Base-by-base conservation (phyloP, 2,797 vertebrate genomes). In the Ambastaia sidthimunki region DNA sequence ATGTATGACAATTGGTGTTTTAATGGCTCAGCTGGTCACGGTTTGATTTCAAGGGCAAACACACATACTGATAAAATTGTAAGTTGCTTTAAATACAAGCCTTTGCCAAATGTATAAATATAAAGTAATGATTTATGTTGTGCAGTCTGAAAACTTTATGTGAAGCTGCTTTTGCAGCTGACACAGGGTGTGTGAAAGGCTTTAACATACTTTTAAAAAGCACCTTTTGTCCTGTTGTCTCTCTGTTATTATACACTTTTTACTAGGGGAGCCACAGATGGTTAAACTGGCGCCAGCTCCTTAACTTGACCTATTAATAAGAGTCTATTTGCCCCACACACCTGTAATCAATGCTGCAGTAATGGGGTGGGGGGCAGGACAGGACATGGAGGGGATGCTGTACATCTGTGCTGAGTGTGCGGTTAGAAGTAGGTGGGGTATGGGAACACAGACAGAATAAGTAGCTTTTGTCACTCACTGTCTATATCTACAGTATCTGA, bases 201-300 rank as follows among this genome's bases (percentile, higher is more conserved):
- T 4, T 9, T 28, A 23, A 47, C 19, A 10, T 50, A 6, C n/a
- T 66, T 69, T 19, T 63, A 74, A 48, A 31, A 41, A 55, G 0
- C 19, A 68, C 7, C 67, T 78, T 69, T 10, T 80, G 54, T 75
- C 28, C 62, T 83, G 2, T 80, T 18, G 19, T 62, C 63, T 11
- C 84, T 83, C 85, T 89, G 82, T 90, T 80, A 88, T 90, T 86
- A 87, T 73, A 34, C n/a, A 12, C 74, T 13, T 62, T 82, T 85
- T 67, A 79, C 65, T 65, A 68, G 41, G 37, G 71, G 57, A 71
- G 71, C 60, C 65, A 31, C 74, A 86, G 74, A 44, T 72, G 60
- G 52, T 28, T 19, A 52, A 65, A 81, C 47, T 73, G 69, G 44
- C 28, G 60, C 67, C 63, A n/a, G 21, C 59, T 78, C 48, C 75